Evolutionary conservation across 2,888 invertebrate species (phyloP), one percentile per base, ranked within the genome.

Genomic region (Macaria notata): DNA sequence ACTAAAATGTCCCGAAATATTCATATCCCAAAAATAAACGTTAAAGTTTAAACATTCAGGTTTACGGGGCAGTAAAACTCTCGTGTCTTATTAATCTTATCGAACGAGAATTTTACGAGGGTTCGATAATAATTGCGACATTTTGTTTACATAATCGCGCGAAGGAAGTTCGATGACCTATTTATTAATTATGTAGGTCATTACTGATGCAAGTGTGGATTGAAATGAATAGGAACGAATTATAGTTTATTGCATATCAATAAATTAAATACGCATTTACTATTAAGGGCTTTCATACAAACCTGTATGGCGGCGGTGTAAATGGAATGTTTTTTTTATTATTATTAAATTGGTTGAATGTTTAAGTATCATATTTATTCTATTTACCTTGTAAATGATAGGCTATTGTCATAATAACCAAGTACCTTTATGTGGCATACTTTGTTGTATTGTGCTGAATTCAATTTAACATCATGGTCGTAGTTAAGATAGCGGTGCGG

Each of bases 1-100:
- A 74, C 70, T 83, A 78, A 82, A 79, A 74, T 70, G 65, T 71
- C 72, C 72, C 70, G 72, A 78, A 79, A 79, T 79, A 79, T 76
- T 73, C 71, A 62, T 68, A 71, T 69, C 70, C 66, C 67, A 68
- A 68, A 70, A 74, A 72, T 73, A 73, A 69, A 62, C 69, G 61
- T 77, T 75, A 70, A 75, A 70, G 73, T 75, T 76, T 72, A 71
- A 72, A 75, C 75, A 79, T 76, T 72, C 72, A 71, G 76, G 79
- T 84, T 84, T 81, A 83, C 68, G 63, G 68, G 52, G 62, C 59
- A 56, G 59, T 66, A 59, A 64, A 62, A 57, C 46, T 56, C 46
- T 51, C 59, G 51, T 49, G 7, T 49, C 49, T 61, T 63, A 68
- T 66, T 66, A 64, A 64, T 60, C 54, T 61, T 58, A 65, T 63